A percentile compares a stretch with the other conserved stretches of the same genome.
phyloP scores from a whole-genome alignment of 1,140 invertebrate genomes.

The Aethina tumida region DNA sequence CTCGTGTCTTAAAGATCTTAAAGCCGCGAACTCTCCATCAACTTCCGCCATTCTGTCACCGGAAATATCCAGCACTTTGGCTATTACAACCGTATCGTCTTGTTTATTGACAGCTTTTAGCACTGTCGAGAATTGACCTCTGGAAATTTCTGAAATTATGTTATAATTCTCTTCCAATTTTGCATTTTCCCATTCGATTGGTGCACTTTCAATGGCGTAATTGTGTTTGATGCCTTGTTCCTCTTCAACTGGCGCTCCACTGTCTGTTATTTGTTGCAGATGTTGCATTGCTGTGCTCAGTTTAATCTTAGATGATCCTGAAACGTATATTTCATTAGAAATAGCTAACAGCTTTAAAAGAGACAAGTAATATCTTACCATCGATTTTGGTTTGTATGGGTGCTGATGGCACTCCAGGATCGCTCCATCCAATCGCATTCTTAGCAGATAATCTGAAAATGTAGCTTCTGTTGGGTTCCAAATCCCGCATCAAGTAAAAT shows the following conservation, averaged over 20 bases:
- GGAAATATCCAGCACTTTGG: slow-evolving; percentile 65
- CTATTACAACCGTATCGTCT: slow-evolving; percentile 60
- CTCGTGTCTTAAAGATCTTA: slow-evolving; percentile 74
- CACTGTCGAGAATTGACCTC: slow-evolving; percentile 77
- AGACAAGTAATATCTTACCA: slow-evolving; percentile 32
- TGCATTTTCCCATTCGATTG: slow-evolving; percentile 58
- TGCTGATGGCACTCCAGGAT: slow-evolving; percentile 63
- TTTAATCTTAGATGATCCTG: slow-evolving; percentile 53
- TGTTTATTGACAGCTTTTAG: slow-evolving; percentile 71
- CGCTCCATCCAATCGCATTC: slow-evolving; percentile 91
- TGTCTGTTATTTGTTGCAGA: slow-evolving; percentile 72
- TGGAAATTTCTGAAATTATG: slow-evolving; percentile 73
- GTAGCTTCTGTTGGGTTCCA: slow-evolving; percentile 71
- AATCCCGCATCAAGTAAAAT: slow-evolving; percentile 72
- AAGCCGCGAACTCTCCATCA: slow-evolving; percentile 70
- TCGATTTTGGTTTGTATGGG: slow-evolving; percentile 55
- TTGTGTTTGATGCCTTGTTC: slow-evolving; percentile 56
- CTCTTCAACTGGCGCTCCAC: slow-evolving; percentile 57
- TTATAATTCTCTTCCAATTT: slow-evolving; percentile 63
- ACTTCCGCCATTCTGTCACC: slow-evolving; percentile 54
- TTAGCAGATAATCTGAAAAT: slow-evolving; percentile 80
- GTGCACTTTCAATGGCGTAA: slow-evolving; percentile 63
- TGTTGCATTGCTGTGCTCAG: slow-evolving; percentile 72
- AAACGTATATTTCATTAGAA: slow-evolving; percentile 3
- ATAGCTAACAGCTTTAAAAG: no score